These are phyloP conservation scores for Ciona savignyi DNA, from an alignment of 23 tunicate species.

Conservation along the genomic window DNA sequence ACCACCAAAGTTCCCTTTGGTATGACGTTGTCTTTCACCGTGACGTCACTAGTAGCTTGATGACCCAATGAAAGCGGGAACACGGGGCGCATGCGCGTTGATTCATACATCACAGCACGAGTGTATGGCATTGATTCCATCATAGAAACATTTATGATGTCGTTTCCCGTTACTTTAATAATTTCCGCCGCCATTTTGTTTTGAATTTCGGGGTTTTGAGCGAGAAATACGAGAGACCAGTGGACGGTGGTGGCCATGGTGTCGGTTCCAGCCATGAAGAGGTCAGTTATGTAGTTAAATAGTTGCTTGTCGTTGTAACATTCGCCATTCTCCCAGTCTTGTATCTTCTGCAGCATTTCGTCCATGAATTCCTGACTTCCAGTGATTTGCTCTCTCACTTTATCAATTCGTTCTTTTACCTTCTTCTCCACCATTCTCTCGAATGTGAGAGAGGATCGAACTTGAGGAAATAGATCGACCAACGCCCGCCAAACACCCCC, in stretches of 20 bases:
- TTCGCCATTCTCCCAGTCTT: background rate
- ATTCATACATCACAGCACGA: conserved; percentile 8
- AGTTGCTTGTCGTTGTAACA: conserved; percentile 12
- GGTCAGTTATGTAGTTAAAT: conserved; percentile 4
- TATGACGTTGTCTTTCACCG: background rate
- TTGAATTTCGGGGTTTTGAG: conserved; percentile 3
- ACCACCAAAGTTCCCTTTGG: conserved; percentile 13
- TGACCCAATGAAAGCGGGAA: conserved; percentile 22
- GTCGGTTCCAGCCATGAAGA: conserved; percentile 22
- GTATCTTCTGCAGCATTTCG: too few species aligned
- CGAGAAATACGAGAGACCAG: conserved; percentile 10
- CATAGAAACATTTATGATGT: background rate
- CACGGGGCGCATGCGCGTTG: conserved; percentile 12
- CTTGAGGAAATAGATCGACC: too few species aligned
- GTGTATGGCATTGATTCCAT: conserved; percentile 18
- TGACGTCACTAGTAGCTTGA: conserved; percentile 5
- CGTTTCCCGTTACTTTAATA: background rate
- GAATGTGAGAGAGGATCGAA: too few species aligned
- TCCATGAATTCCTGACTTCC: too few species aligned
- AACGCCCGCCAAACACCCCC: too few species aligned
- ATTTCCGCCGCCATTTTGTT: conserved; percentile 2
- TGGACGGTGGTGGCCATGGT: conserved; percentile 20
- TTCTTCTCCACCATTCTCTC: too few species aligned
- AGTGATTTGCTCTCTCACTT: too few species aligned
- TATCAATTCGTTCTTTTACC: too few species aligned